Percentiles rank a stretch among this genome's conserved stretches.
phyloP scores from a whole-genome alignment of 92 coral and sea anemone genomes.

The Siderastrea radians region DNA sequence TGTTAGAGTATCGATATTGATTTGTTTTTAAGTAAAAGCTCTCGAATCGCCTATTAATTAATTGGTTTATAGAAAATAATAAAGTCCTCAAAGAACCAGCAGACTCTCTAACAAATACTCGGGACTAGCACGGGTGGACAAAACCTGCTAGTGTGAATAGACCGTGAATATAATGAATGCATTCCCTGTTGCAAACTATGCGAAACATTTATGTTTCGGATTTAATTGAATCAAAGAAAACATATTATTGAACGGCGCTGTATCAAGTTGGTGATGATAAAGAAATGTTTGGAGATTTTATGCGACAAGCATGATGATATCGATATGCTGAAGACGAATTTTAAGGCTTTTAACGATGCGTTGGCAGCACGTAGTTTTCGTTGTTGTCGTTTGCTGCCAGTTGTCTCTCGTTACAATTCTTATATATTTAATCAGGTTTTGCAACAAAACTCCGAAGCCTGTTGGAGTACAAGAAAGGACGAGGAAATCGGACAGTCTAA shows the following conservation, averaged over 20 bases:
- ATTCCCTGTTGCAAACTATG: slow-evolving; percentile 36
- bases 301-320: background rate
- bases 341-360: slow-evolving; percentile 9
- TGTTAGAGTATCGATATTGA: background rate
- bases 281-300: background rate
- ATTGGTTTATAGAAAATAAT: slow-evolving; percentile 16
- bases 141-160: slow-evolving; percentile 1
- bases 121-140: background rate
- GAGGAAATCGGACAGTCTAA: background rate
- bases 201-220: slow-evolving; percentile 15
- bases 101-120: background rate
- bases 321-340: background rate
- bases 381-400: slow-evolving; percentile 18
- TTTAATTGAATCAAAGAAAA: background rate
- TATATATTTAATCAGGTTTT: slow-evolving; percentile 20
- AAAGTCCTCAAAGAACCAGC: slow-evolving; percentile 5
- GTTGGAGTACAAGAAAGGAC: background rate
- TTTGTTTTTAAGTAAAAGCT: background rate
- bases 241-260: slow-evolving; percentile 39
- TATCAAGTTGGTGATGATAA: background rate
- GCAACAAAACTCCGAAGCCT: slow-evolving; percentile 13
- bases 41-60: background rate
- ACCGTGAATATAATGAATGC: slow-evolving; percentile 28
- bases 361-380: slow-evolving; percentile 14
- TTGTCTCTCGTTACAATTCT: slow-evolving; percentile 11